Evolutionary conservation across 64 coral and sea anemone species (phyloP).

Genomic region (Montipora foliosa): DNA sequence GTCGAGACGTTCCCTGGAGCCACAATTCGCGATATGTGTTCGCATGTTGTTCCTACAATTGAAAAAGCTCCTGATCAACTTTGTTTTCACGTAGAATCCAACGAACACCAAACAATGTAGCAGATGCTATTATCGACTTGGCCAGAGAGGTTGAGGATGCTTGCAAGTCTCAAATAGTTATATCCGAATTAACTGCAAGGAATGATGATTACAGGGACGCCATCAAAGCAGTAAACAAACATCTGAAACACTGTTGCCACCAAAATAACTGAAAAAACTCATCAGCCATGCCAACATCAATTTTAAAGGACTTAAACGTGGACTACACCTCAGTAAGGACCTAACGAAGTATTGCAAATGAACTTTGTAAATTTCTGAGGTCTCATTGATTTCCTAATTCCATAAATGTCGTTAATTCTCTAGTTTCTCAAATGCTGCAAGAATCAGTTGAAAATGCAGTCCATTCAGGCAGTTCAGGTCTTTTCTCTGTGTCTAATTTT

Average conservation of each 20-base stretch:
- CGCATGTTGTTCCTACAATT: too few relatives aligned
- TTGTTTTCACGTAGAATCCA: too few relatives aligned
- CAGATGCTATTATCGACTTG: not conserved
- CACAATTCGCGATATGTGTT: too few relatives aligned
- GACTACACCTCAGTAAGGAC: not conserved
- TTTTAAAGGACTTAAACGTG: too few relatives aligned
- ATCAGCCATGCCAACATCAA: not conserved
- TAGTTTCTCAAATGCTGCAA: not conserved
- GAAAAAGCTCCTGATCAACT: too few relatives aligned
- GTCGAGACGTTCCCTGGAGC: too few relatives aligned
- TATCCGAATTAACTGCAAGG: not conserved
- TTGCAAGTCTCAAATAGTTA: not conserved
- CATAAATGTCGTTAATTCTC: not conserved
- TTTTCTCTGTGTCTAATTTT: constrained; percentile 31
- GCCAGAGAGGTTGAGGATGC: not conserved
- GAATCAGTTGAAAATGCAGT: not conserved
- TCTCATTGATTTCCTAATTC: too few relatives aligned
- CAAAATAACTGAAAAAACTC: constrained; percentile 1
- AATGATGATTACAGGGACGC: not conserved
- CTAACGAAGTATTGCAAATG: too few relatives aligned
- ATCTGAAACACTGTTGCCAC: not conserved
- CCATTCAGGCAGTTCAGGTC: not conserved
- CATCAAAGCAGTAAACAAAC: not conserved
- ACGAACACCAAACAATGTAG: not conserved
- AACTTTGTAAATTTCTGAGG: too few relatives aligned